Conservation (phyloP, 2,888 invertebrate genomes). For the Adelphocoris suturalis region DNA sequence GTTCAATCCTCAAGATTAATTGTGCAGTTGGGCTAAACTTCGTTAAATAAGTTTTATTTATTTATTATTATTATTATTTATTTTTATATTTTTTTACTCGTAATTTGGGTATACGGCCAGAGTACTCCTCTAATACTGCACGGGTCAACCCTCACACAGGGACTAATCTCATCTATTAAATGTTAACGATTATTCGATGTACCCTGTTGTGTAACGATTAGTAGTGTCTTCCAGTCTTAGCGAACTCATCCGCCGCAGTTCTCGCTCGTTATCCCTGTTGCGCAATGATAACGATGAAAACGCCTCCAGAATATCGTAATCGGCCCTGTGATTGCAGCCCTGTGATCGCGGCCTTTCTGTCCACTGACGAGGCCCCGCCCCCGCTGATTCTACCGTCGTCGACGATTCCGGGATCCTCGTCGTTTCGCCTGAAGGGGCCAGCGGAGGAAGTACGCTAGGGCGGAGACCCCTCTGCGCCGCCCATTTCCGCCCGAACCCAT, state of each 20-base stretch:
- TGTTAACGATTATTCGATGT: too few relatives aligned
- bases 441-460: not conserved
- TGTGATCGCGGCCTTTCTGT: not conserved
- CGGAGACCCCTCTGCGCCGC: conserved; percentile 16
- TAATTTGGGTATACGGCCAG: too few relatives aligned
- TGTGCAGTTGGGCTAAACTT: too few relatives aligned
- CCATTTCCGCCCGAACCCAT: not conserved
- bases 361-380: not conserved
- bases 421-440: conserved; percentile 16
- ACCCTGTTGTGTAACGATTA: too few relatives aligned
- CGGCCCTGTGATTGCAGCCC: conserved; percentile 1
- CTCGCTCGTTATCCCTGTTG: not conserved
- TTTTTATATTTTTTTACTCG: too few relatives aligned
- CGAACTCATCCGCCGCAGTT: not conserved
- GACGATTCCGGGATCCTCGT: conserved; percentile 22
- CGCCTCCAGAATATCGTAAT: conserved; percentile 12
- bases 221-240: not conserved
- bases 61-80: too few relatives aligned
- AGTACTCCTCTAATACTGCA: too few relatives aligned
- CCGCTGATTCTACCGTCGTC: conserved; percentile 10
- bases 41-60: too few relatives aligned
- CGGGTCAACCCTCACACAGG: too few relatives aligned
- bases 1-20: too few relatives aligned
- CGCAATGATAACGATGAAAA: not conserved
- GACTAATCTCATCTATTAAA: too few relatives aligned